Conservation (phyloP, 2,888 invertebrate genomes). For the Drosophila lacicola region DNA sequence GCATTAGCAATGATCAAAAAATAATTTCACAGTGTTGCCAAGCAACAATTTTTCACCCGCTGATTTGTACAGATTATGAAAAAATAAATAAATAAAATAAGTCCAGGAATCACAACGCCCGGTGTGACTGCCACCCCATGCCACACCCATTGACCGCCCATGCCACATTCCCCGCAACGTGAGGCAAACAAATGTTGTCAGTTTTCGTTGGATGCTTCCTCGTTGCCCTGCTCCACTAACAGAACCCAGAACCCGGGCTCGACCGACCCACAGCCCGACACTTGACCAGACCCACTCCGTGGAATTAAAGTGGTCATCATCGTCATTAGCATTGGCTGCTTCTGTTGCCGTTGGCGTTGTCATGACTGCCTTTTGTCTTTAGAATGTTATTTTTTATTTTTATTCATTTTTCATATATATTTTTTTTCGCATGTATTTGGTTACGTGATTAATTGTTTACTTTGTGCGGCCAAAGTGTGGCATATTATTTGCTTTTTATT, state of each 20-base stretch:
- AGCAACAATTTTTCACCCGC: background rate
- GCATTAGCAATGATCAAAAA: slow-evolving; percentile 3
- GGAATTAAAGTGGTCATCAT: slow-evolving; percentile 53
- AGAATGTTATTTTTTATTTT: slow-evolving; percentile 5
- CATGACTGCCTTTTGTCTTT: slow-evolving; percentile 19
- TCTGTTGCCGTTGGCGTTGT: slow-evolving; percentile 2
- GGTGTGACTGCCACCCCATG: slow-evolving; percentile 11
- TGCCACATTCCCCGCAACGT: slow-evolving; percentile 36
- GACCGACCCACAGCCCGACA: background rate
- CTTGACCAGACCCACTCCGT: background rate
- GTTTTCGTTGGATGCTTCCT: slow-evolving; percentile 11
- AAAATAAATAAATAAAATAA: background rate
- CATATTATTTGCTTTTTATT: slow-evolving; percentile 36
- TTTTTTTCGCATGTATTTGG: slow-evolving; percentile 50
- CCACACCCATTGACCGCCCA: background rate
- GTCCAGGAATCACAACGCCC: background rate
- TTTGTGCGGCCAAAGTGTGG: slow-evolving; percentile 48
- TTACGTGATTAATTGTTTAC: slow-evolving; percentile 71
- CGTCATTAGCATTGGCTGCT: slow-evolving; percentile 35
- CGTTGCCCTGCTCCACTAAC: background rate
- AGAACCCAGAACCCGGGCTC: background rate
- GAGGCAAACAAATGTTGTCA: slow-evolving; percentile 60
- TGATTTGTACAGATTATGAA: background rate
- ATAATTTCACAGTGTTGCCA: background rate
- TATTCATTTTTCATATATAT: slow-evolving; percentile 27